phyloP scores from a whole-genome alignment of 2,888 invertebrate genomes.

The Torymus texanus region DNA sequence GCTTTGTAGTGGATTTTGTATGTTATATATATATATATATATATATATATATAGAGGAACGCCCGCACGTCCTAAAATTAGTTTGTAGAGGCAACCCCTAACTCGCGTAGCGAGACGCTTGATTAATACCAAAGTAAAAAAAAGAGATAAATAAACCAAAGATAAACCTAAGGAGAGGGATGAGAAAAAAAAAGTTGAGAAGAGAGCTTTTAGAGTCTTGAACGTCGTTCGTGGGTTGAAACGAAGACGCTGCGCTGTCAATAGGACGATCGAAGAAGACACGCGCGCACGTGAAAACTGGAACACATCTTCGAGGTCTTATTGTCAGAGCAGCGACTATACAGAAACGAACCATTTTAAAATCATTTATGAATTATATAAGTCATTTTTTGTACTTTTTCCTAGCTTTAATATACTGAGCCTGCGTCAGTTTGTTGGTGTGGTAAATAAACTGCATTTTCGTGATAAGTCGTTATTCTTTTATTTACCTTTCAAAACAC shows the following conservation, averaged over 20 bases:
- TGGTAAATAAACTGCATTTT: constrained; percentile 75
- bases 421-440: constrained; percentile 67
- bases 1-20: constrained; percentile 55
- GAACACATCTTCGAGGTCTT: constrained; percentile 3
- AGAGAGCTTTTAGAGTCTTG: constrained; percentile 55
- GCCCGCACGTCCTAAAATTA: constrained; percentile 29
- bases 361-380: constrained; percentile 31
- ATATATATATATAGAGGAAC: not conserved
- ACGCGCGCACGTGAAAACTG: not conserved
- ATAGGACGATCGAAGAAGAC: constrained; percentile 23
- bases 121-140: constrained; percentile 11
- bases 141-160: not conserved
- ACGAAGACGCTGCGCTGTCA: constrained; percentile 37
- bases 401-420: constrained; percentile 34
- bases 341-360: constrained; percentile 40
- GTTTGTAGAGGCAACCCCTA: constrained; percentile 18
- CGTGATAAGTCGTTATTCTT: constrained; percentile 73
- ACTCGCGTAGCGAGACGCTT: constrained; percentile 29
- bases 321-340: constrained; percentile 38
- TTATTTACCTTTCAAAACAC: constrained; percentile 71
- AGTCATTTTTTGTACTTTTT: constrained; percentile 62
- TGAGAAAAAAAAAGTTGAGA: constrained; percentile 43
- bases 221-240: constrained; percentile 48
- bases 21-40: constrained; percentile 30
- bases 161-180: not conserved